phyloP scores from a whole-genome alignment of 1,140 invertebrate genomes.

The Drosophila obscura region DNA sequence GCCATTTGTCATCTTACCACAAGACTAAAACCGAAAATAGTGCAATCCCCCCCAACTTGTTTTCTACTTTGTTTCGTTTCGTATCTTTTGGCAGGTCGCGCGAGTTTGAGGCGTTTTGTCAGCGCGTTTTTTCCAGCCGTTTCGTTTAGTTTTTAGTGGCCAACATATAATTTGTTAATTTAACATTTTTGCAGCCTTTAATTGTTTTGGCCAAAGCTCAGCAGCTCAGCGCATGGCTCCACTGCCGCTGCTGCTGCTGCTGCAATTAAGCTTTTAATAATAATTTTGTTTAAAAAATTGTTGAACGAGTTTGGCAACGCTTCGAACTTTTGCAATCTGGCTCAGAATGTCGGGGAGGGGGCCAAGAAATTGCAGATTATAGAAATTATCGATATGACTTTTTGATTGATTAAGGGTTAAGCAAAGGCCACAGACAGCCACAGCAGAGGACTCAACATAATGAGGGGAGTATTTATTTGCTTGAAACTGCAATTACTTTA shows the following conservation, averaged over 20 bases:
- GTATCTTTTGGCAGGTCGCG: slow-evolving; percentile 41
- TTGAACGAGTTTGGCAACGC: slow-evolving; percentile 66
- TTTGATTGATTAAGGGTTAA: slow-evolving; percentile 46
- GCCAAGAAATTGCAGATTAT: slow-evolving; percentile 31
- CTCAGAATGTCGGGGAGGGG: slow-evolving; percentile 57
- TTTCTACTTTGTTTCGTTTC: no score
- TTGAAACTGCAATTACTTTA: slow-evolving; percentile 24
- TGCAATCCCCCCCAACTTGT: slow-evolving; percentile 49
- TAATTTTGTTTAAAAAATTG: slow-evolving; percentile 64
- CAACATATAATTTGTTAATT: slow-evolving; percentile 68
- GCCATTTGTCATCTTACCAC: slow-evolving; percentile 45
- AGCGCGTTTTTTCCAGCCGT: slow-evolving; percentile 44
- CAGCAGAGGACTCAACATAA: slow-evolving; percentile 23
- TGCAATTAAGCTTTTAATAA: slow-evolving; percentile 75
- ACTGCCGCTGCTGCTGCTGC: slow-evolving; percentile 20
- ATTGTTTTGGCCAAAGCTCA: slow-evolving; percentile 72
- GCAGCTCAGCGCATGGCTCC: slow-evolving; percentile 45
- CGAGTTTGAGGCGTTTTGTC: slow-evolving; percentile 58
- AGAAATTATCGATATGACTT: slow-evolving; percentile 38
- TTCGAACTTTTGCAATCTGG: slow-evolving; percentile 57
- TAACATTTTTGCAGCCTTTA: slow-evolving; percentile 59
- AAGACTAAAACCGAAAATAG: slow-evolving; percentile 33
- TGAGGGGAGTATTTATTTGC: slow-evolving; percentile 16
- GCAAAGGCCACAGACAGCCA: neutral
- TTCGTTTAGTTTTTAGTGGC: slow-evolving; percentile 37